Base-by-base conservation (phyloP, 2,797 vertebrate species). In the Orestias chungarensis region DNA sequence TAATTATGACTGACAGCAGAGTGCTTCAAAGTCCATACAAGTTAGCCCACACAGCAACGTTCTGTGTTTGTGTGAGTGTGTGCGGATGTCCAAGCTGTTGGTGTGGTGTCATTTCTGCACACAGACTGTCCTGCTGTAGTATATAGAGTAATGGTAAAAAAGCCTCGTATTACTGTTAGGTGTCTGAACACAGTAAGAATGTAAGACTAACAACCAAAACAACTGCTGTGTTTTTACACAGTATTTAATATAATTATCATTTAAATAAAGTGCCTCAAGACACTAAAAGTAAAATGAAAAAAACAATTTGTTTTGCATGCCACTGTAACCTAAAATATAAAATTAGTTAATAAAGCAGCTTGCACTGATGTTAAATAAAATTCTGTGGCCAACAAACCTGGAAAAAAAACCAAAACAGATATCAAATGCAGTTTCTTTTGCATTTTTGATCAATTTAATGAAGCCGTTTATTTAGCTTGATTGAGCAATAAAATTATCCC, bases 1-100 rank as follows among this genome's bases (percentile, higher is more conserved):
- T 94, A 93, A 95, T 93, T 88, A 92, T 92, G 93, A 94, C 84
- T 92, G 94, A 94, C 94, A 93, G 93, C 89, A 80, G 78, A 78
- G 82, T 89, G 86, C 81, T 91, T 91, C 89, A 88, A 94, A 94
- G 91, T 93, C 93, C 86, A 91, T 83, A 77, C 71, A 91, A 91
- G 91, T 89, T 84, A 73, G 89, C 78, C 85, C 87, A 88, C 84
- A 86, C 9, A 29, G 82, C 59, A 88, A 91, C 91, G 87, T 88
- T 89, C 87, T 42, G 15, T 73, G 43, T 71, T 40, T 66, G 66
- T 76, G 17, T 73, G 47, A 77, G 66, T 76, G 47, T 81, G 68
- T 70, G 49, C 40, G 46, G 50, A 29, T 47, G 40, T 44, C 44
- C 76, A 42, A 66, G 25, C 18, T 77, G 49, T 42, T 33, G 31